These are phyloP conservation scores for Enteromius unitaeniatus DNA, from an alignment of 2,797 vertebrate species.

Conservation along the genomic window DNA sequence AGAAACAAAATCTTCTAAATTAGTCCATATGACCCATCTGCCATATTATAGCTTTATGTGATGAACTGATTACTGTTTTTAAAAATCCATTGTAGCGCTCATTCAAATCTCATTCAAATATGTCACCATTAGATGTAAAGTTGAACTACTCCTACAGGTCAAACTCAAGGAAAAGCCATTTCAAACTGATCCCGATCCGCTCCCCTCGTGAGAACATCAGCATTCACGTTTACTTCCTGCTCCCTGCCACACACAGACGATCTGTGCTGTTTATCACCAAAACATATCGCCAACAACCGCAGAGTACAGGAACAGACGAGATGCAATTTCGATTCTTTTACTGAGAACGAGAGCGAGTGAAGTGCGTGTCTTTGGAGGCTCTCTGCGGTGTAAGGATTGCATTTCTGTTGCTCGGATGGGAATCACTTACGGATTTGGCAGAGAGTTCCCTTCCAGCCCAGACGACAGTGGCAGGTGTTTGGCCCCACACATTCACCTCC, in stretches of 20 bases:
- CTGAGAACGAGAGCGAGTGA: not conserved
- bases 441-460: constrained; percentile 73
- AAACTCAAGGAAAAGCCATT: constrained; percentile 13
- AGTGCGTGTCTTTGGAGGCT: not conserved
- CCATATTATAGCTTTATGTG: not conserved
- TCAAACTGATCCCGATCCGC: not conserved
- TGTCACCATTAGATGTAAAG: not conserved
- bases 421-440: constrained; percentile 79
- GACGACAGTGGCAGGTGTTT: constrained; percentile 72
- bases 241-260: not conserved
- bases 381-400: not conserved
- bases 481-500: constrained; percentile 77
- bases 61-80: not conserved
- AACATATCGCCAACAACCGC: constrained; percentile 2
- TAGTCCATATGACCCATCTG: not conserved
- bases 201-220: not conserved
- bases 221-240: not conserved
- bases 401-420: not conserved
- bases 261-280: not conserved
- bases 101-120: not conserved
- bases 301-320: constrained; percentile 1
- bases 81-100: not conserved
- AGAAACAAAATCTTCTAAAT: not conserved
- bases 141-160: not conserved
- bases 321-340: constrained; percentile 17